These are phyloP conservation scores for Cataglyphis albicans DNA, from an alignment of 2,888 invertebrate species.

Conservation along the genomic window DNA sequence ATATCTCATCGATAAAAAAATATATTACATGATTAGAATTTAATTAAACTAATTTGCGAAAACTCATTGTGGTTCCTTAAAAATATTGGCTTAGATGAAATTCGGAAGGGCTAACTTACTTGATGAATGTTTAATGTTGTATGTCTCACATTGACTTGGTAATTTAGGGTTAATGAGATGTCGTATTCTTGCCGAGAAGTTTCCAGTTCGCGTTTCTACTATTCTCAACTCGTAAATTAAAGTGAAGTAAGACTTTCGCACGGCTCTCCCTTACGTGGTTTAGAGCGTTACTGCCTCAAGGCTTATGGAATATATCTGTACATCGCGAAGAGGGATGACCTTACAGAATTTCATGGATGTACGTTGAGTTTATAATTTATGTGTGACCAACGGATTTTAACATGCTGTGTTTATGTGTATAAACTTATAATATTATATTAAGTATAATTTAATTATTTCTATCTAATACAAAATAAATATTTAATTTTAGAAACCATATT, in stretches of 20 bases:
- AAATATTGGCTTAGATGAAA: neutral
- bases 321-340: slow-evolving; percentile 28
- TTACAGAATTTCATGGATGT: slow-evolving; percentile 5
- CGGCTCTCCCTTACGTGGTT: slow-evolving; percentile 45
- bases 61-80: neutral
- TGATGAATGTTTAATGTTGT: slow-evolving; percentile 19
- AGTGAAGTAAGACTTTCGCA: slow-evolving; percentile 55
- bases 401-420: neutral
- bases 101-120: neutral
- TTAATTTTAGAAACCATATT: neutral
- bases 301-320: slow-evolving; percentile 30
- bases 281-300: slow-evolving; percentile 43
- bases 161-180: slow-evolving; percentile 50
- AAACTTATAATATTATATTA: neutral
- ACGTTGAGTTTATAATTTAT: slow-evolving; percentile 19
- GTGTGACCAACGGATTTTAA: neutral
- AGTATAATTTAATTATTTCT: neutral
- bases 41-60: neutral
- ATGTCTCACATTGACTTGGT: slow-evolving; percentile 42
- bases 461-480: neutral
- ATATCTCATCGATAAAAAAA: neutral
- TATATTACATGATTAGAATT: neutral
- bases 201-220: slow-evolving; percentile 29
- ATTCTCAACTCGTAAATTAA: slow-evolving; percentile 52
- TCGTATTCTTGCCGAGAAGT: slow-evolving; percentile 49